These are phyloP conservation scores for Cochlearius cochlearius DNA, from an alignment of 2,113 vertebrate genomes.

Conservation along the genomic window DNA sequence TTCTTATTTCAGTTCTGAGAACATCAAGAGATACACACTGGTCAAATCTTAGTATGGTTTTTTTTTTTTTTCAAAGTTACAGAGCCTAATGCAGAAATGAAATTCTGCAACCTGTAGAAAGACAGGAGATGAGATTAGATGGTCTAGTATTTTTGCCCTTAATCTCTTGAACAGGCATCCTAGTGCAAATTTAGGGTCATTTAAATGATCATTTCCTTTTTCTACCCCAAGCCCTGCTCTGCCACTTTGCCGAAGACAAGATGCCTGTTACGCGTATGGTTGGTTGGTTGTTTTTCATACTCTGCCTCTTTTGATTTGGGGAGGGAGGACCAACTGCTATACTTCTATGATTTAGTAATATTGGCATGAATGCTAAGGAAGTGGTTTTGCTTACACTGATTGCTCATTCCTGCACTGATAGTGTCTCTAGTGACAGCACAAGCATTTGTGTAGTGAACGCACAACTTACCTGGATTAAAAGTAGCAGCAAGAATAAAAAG, in stretches of 20 bases:
- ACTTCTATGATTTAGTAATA: not conserved
- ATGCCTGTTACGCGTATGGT: not conserved
- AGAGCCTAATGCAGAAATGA: not conserved
- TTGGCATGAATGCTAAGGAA: not conserved
- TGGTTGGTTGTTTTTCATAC: not conserved
- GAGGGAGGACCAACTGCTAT: rapidly evolving
- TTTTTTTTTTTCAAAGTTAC: not conserved
- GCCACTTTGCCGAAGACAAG: not conserved
- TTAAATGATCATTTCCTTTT: not conserved
- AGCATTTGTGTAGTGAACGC: not conserved
- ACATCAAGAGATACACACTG: not conserved
- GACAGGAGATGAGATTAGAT: not conserved
- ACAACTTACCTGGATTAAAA: not conserved
- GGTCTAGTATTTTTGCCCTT: not conserved
- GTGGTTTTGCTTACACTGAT: not conserved
- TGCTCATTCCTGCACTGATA: not conserved
- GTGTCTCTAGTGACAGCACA: not conserved
- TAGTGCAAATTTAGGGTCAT: not conserved
- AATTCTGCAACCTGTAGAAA: not conserved
- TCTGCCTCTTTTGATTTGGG: not conserved
- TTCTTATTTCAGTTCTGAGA: not conserved
- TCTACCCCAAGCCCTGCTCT: not conserved
- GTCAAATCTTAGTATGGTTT: not conserved
- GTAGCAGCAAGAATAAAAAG: not conserved
- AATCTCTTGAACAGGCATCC: not conserved